Evolutionary conservation across 2,888 invertebrate species (phyloP).

Genomic region (Ctena decussata): DNA sequence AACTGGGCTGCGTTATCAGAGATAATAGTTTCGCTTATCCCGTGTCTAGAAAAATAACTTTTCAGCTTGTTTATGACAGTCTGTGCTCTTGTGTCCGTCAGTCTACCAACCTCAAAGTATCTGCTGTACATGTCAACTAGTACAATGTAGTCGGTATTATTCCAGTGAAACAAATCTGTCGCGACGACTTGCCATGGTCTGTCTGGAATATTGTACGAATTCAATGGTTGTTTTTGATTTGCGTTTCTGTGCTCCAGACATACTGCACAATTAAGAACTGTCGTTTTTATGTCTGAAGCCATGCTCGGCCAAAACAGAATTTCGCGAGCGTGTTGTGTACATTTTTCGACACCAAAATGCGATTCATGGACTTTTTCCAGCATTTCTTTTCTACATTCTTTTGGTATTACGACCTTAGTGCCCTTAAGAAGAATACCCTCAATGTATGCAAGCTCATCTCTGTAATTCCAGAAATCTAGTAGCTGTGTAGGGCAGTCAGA

Average conservation of each 20-base stretch:
- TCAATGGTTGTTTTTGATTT: neutral
- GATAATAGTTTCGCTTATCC: neutral
- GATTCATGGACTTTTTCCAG: neutral
- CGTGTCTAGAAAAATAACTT: neutral
- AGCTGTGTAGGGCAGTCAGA: neutral
- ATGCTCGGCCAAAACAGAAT: neutral
- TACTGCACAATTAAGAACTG: neutral
- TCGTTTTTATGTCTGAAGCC: neutral
- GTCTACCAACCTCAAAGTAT: neutral
- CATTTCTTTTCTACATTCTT: neutral
- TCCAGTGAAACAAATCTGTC: no score
- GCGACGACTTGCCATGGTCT: no score
- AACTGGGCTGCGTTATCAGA: neutral
- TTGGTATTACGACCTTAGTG: neutral
- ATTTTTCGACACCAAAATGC: neutral
- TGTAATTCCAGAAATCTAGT: neutral
- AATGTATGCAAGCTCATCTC: constrained; percentile 3
- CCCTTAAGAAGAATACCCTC: constrained; percentile 13
- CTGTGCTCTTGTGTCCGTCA: neutral
- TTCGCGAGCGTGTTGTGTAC: neutral
- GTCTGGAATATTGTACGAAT: neutral
- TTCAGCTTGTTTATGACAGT: neutral
- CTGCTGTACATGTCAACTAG: neutral
- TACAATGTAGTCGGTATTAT: neutral
- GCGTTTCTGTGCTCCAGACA: neutral